Base-by-base conservation (phyloP, 1,140 invertebrate genomes). In the Apis florea region DNA sequence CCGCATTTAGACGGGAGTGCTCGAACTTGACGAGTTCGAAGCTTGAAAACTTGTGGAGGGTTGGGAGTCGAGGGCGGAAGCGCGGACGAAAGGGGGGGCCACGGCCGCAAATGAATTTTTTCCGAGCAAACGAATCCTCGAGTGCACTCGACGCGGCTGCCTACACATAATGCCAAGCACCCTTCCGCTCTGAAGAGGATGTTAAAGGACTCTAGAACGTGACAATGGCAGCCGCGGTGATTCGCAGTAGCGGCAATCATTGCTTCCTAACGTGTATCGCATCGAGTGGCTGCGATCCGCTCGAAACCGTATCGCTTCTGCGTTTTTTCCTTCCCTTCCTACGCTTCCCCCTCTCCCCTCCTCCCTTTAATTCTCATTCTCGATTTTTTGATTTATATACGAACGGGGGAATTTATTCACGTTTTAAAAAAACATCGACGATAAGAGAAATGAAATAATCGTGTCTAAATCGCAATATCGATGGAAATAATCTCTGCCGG, bases 71-170 rank as follows among this genome's bases (percentile, higher is more conserved):
- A 72, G 49, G 47, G 26, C 72, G 51, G 47, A 59, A 63, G 26
- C 78, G 49, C 66, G 79, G 71, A 47, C 66, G 66, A 13, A 15
- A 26, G 24, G 40, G 80, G 73, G 78, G 82, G 59, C 51, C 49
- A 73, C 81, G 79, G 85, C 71, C 83, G 90, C 89, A 91, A 92
- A 92, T 92, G 89, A 92, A 92, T 92, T 92, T 91, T 92, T 91
- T 90, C 90, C 89, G 84, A 89, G 90, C 90, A 91, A 89, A 90
- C 90, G 90, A 92, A 90, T 90, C 83, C 85, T 91, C 86, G 76
- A 92, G 91, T 81, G 79, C 78, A 64, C 91, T 92, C 85, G 84
- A 89, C 81, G 79, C 79, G 88, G 80, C 87, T 89, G 90, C 85
- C 87, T 89, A 79, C 85, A 87, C 88, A 89, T 89, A 90, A 91